Base-by-base conservation (phyloP, 2,888 invertebrate genomes). In the Busseola fusca region DNA sequence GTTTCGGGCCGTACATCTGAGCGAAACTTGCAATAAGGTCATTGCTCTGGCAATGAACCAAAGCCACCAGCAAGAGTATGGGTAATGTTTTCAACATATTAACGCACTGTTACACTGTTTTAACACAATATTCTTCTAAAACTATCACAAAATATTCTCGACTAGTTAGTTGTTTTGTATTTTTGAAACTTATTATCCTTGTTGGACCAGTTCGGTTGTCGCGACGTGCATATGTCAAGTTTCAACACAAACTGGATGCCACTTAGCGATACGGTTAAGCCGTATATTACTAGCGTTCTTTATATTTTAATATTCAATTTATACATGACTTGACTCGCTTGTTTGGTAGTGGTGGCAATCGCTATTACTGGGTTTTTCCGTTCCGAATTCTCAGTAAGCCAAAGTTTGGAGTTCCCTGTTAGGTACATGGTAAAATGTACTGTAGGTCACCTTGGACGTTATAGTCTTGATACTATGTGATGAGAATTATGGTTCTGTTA, bases 11-110 rank as follows among this genome's bases (percentile, higher is more conserved):
- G 1, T 58, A 34, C 69, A 72, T 6, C 63, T 72, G 14, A 76
- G 80, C 0, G 72, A 92, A 84, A 85, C 77, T 45, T 93, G 90
- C 42, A 93, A 83, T 0, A 89, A 84, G 50, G 74, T 93, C 92
- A 37, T 72, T 75, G 56, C 74, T 83, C 62, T 91, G 91, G 4
- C 87, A 86, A 37, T 72, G 72, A 25, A 76, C 84, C 9, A 80
- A 63, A 6, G 87, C 86, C 66, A 88, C 86, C 42, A 89, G 64
- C 7, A 92, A 76, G 37, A 85, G 63, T 21, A 89, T 25, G 0
- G 86, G 27, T 30, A 89, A 25, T 30, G 71, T 30, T 84, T 86
- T 88, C 60, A 78, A 85, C 86, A 92, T 88, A 87, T 89, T 50
- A 34, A 9, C 37, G 21, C 25, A 12, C 50, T 5, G 5, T 54